A percentile compares a stretch with the other conserved stretches of the same genome.
phyloP scores from a whole-genome alignment of 2,888 invertebrate species.

The Tinea semifulvella region DNA sequence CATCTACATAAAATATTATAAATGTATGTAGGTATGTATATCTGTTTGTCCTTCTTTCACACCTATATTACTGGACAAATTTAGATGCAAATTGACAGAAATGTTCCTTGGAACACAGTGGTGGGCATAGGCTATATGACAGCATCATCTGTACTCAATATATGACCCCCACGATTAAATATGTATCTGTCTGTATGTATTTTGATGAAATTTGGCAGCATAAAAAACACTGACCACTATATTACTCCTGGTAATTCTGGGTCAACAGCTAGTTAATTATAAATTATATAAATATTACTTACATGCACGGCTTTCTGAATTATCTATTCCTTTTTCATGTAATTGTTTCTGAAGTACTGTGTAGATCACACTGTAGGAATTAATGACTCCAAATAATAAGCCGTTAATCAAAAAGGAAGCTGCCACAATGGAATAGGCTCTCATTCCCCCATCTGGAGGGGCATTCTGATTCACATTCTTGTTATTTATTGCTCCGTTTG shows the following conservation, averaged over 20 bases:
- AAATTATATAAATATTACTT: conserved; percentile 37
- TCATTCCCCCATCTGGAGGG: conserved; percentile 78
- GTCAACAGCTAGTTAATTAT: neutral
- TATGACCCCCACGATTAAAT: too few species aligned
- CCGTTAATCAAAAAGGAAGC: conserved; percentile 91
- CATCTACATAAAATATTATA: too few species aligned
- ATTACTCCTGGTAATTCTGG: neutral
- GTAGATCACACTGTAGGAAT: conserved; percentile 86
- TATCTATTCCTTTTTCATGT: conserved; percentile 68
- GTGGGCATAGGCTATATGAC: too few species aligned
- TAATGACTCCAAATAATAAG: conserved; percentile 89
- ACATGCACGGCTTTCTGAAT: conserved; percentile 86
- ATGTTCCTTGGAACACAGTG: too few species aligned
- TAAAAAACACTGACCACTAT: too few species aligned
- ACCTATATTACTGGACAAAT: too few species aligned
- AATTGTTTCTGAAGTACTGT: conserved; percentile 73
- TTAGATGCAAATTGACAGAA: too few species aligned
- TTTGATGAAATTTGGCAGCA: too few species aligned
- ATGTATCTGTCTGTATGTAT: too few species aligned
- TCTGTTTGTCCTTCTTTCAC: too few species aligned
- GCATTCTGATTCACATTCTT: conserved; percentile 28
- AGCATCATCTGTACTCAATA: too few species aligned
- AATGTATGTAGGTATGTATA: too few species aligned
- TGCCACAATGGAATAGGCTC: conserved; percentile 84
- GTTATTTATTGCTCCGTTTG: conserved; percentile 26